phyloP scores from a whole-genome alignment of 1,140 invertebrate genomes.

The Cherax destructor region DNA sequence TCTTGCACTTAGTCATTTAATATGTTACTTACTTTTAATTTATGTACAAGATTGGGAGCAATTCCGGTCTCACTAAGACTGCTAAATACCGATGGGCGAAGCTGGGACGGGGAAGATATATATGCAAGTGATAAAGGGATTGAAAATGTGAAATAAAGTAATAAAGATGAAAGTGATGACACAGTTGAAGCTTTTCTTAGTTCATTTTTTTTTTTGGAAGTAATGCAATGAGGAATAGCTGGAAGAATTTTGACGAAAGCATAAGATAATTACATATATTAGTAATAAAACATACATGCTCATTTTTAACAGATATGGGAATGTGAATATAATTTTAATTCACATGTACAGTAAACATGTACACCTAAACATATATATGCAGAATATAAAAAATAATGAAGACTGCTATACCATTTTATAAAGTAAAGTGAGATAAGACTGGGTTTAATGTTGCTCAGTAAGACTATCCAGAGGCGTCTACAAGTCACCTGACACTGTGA shows the following conservation, averaged over 20 bases:
- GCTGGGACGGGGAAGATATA: not conserved
- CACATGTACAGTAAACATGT: not conserved
- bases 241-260: not conserved
- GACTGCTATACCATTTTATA: not conserved
- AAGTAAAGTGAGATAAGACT: too few species aligned
- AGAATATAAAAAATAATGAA: not conserved
- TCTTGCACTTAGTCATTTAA: not conserved
- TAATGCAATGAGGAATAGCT: not conserved
- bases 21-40: not conserved
- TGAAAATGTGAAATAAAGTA: not conserved
- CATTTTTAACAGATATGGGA: not conserved
- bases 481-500: too few species aligned
- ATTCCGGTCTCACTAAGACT: slow-evolving; percentile 3
- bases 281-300: not conserved
- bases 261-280: not conserved
- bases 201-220: not conserved
- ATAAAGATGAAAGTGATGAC: not conserved
- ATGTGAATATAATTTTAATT: not conserved
- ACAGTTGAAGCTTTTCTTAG: not conserved
- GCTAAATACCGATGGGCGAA: not conserved
- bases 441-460: too few species aligned
- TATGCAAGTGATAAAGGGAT: not conserved
- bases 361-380: not conserved
- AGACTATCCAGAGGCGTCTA: too few species aligned
- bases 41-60: not conserved